Evolutionary conservation across 2,888 invertebrate genomes (phyloP), one percentile per base, ranked within the genome.

Genomic region (Clunio marinus): DNA sequence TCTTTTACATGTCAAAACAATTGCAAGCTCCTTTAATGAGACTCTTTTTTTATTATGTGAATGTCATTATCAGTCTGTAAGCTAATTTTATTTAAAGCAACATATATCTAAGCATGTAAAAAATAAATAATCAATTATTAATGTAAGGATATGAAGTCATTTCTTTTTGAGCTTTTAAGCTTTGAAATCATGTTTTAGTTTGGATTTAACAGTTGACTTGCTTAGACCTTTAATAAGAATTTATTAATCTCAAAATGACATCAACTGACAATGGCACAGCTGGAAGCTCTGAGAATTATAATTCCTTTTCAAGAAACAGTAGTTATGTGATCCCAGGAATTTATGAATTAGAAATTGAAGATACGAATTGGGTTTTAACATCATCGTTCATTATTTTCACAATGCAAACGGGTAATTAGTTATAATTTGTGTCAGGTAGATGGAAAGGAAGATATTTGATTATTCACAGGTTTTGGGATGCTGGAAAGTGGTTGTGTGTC

Each of bases 401-500:
- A 1, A 94, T 94, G 94, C 93, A 93, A 81, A 93, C 93, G 71
- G 93, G 91, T 90, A 77, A 74, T 74, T 57, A n/a, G n/a, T n/a
- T n/a, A 69, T n/a, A 51, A 22, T 17, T 51, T 13, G 17, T 51
- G 45, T 28, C 1, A 17, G n/a, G 24, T 3, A 20, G 20, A 25
- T 10, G 25, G 24, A 59, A 37, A 69, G 55, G 35, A 41, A 13
- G 3, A 10, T 41, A 41, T 24, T 25, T 57, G 8, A 63, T 22
- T 13, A 5, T 45, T 13, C 25, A 24, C 20, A 93, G 94, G 96
- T 22, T 96, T 96, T 74, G 95, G 95, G 0, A 89, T 96, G 87
- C 78, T 96, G 72, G 96, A 96, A 76, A 93, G 94, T 0, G 96
- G 96, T 1, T 92, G 91, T 73, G 95, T 96, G 0, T 93, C 93